Evolutionary conservation across 2,797 vertebrate genomes (phyloP).

Genomic region (Malacoraja senta): DNA sequence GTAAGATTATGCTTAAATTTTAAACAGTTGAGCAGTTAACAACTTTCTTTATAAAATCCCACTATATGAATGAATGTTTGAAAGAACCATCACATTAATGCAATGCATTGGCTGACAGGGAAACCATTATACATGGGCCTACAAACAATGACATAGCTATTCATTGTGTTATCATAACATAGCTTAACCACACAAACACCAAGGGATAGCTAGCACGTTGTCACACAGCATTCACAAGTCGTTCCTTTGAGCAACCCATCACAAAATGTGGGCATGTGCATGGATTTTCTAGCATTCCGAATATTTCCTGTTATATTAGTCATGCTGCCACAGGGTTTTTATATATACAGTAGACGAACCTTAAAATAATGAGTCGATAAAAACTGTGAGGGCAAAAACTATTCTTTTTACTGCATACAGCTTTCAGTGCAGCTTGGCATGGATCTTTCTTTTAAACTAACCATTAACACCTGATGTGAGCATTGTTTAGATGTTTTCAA

Average conservation of each 20-base stretch:
- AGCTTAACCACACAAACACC: conserved; percentile 12
- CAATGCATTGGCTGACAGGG: neutral
- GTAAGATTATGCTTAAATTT: neutral
- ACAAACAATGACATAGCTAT: conserved; percentile 2
- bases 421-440: conserved; percentile 21
- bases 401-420: neutral
- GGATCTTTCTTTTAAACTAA: conserved; percentile 7
- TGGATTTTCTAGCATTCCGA: neutral
- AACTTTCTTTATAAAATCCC: conserved; percentile 29
- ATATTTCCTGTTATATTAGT: conserved; percentile 31
- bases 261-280: conserved; percentile 6
- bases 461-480: neutral
- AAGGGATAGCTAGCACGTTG: neutral
- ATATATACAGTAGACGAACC: neutral
- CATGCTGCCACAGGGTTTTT: conserved; percentile 19
- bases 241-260: neutral
- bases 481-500: neutral
- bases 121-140: neutral
- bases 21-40: conserved; percentile 9
- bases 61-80: neutral
- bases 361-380: conserved; percentile 13
- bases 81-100: neutral
- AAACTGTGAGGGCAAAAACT: neutral
- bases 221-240: conserved; percentile 26
- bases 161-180: neutral